Conservation (phyloP, 2,888 invertebrate genomes). For the Actias luna region DNA sequence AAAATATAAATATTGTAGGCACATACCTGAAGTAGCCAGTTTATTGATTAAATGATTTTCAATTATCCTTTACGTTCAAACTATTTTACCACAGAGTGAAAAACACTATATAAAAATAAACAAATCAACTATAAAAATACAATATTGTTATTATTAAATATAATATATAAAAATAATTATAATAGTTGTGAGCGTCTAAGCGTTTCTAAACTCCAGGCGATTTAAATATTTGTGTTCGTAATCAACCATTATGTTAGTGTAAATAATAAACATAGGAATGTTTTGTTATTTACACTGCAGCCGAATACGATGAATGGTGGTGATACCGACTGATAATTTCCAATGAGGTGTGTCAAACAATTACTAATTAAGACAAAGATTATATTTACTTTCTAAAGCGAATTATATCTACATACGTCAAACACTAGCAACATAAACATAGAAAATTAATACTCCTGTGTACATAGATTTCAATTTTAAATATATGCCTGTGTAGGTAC, state of each 20-base stretch:
- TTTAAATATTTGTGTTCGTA: constrained; percentile 7
- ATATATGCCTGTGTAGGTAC: too few relatives aligned
- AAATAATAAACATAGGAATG: constrained; percentile 29
- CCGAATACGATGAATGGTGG: constrained; percentile 25
- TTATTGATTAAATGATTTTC: too few relatives aligned
- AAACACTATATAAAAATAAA: too few relatives aligned
- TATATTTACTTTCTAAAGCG: too few relatives aligned
- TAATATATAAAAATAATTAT: neutral
- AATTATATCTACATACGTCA: too few relatives aligned
- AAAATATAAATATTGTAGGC: neutral
- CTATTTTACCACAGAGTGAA: neutral
- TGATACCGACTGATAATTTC: constrained; percentile 18
- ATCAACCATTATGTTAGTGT: neutral
- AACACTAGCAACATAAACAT: too few relatives aligned
- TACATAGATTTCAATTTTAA: too few relatives aligned
- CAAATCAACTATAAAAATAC: too few relatives aligned
- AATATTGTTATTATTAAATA: too few relatives aligned
- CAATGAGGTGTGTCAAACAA: constrained; percentile 27
- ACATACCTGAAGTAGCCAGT: neutral
- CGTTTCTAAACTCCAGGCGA: neutral
- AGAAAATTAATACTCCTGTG: too few relatives aligned
- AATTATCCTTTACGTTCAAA: neutral
- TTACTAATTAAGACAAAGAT: too few relatives aligned
- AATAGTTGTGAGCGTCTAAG: neutral
- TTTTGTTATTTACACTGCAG: constrained; percentile 28